A percentile compares a stretch with the other conserved stretches of the same genome.
These are phyloP conservation scores for Eristalinus aeneus DNA, from an alignment of 2,888 invertebrate genomes.

Conservation along the genomic window DNA sequence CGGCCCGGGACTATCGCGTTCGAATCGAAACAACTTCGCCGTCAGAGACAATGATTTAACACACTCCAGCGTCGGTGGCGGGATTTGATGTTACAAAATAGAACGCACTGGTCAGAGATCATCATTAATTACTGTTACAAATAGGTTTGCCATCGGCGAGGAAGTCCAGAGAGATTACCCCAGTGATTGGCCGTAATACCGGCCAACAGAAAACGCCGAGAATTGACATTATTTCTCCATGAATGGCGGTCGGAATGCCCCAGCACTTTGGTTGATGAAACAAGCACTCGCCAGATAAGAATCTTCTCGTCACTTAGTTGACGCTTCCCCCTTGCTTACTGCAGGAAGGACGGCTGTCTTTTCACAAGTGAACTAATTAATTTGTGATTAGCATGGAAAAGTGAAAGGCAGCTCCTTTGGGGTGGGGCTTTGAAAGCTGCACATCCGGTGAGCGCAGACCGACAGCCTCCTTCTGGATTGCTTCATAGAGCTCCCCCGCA, in stretches of 20 bases:
- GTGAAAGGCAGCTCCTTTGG: background rate
- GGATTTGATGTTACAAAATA: constrained; percentile 36
- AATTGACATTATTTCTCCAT: constrained; percentile 33
- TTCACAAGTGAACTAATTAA: constrained; percentile 44
- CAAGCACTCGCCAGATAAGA: constrained; percentile 31
- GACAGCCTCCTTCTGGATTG: background rate
- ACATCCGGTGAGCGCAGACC: background rate
- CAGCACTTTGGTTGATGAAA: constrained; percentile 18
- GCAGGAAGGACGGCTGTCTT: background rate
- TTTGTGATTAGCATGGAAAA: constrained; percentile 55
- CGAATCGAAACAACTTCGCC: constrained; percentile 47
- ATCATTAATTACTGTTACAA: constrained; percentile 59
- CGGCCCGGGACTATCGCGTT: constrained; percentile 2
- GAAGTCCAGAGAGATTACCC: constrained; percentile 36
- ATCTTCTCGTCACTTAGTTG: constrained; percentile 28
- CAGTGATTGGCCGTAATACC: constrained; percentile 21
- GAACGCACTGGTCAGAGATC: constrained; percentile 61
- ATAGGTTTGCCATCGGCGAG: constrained; percentile 38
- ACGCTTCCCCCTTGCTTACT: background rate
- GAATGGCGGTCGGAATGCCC: constrained; percentile 3
- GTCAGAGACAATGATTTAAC: constrained; percentile 35
- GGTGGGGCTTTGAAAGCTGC: background rate
- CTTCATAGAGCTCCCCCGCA: background rate
- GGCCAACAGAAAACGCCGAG: constrained; percentile 19
- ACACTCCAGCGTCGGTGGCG: constrained; percentile 8